A percentile compares a stretch with the other conserved stretches of the same genome.
These are phyloP conservation scores for Lithobius niger DNA, from an alignment of 1,140 invertebrate species.

Conservation along the genomic window DNA sequence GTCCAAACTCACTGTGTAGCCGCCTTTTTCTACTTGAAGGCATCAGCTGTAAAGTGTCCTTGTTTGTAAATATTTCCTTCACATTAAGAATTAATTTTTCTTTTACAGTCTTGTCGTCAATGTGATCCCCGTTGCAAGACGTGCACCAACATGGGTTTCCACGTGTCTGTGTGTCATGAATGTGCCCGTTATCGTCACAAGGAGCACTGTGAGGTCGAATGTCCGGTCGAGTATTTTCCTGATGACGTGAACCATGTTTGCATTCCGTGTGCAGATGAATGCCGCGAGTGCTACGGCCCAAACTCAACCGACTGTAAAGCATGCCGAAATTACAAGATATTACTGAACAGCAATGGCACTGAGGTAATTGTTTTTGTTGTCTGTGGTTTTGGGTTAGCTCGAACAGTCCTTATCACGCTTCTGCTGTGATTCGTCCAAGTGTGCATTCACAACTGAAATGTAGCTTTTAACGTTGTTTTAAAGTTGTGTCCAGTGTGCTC, in stretches of 20 bases:
- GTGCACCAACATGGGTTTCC: conserved; percentile 76
- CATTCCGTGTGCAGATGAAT: conserved; percentile 57
- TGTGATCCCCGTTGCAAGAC: conserved; percentile 81
- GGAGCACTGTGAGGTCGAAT: conserved; percentile 83
- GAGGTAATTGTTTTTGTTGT: no score
- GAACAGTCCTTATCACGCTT: no score
- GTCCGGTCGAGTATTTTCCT: conserved; percentile 66
- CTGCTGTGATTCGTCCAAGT: no score
- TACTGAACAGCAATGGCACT: conserved; percentile 34
- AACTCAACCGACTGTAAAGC: conserved; percentile 58
- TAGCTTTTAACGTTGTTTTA: no score
- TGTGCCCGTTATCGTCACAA: conserved; percentile 70
- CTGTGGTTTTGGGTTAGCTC: no score
- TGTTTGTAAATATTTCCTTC: not conserved
- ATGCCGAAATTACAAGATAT: conserved; percentile 76
- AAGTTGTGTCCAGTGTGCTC: no score
- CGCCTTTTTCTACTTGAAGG: no score
- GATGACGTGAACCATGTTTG: conserved; percentile 45
- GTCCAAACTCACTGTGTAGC: no score
- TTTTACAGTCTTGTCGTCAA: conserved; percentile 51
- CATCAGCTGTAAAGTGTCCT: no score
- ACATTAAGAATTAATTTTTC: not conserved
- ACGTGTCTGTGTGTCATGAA: conserved; percentile 53
- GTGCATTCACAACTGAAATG: no score
- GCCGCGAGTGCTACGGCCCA: conserved; percentile 68